Evolutionary conservation across 2,797 vertebrate species (phyloP).

Genomic region (Paratrypauchen microcephalus): DNA sequence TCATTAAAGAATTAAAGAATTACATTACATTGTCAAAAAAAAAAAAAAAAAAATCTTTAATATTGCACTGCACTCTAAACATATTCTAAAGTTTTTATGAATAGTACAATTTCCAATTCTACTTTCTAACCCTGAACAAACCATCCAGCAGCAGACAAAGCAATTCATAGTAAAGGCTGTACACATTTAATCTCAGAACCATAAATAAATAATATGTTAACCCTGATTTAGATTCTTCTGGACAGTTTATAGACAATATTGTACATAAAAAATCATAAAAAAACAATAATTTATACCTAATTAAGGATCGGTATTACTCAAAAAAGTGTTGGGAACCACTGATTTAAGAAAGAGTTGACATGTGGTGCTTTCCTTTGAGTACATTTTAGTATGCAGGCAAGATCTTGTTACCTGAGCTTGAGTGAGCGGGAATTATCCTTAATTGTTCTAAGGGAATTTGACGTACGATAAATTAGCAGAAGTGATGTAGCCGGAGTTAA

Average conservation of each 20-base stretch:
- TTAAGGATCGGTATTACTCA: too few relatives aligned
- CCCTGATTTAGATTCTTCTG: too few relatives aligned
- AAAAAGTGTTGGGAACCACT: too few relatives aligned
- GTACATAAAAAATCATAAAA: too few relatives aligned
- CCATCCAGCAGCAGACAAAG: neutral
- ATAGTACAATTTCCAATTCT: neutral
- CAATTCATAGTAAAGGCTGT: neutral
- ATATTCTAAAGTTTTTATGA: too few relatives aligned
- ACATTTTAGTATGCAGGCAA: conserved; percentile 2
- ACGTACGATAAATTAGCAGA: conserved; percentile 10
- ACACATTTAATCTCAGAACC: too few relatives aligned
- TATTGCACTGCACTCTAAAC: too few relatives aligned
- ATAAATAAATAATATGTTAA: neutral
- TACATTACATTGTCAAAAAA: too few relatives aligned
- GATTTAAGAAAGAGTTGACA: neutral
- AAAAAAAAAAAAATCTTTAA: too few relatives aligned
- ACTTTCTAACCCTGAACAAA: neutral
- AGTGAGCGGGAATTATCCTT: conserved; percentile 2
- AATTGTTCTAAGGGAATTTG: conserved; percentile 2
- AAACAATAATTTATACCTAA: too few relatives aligned
- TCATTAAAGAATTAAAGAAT: too few relatives aligned
- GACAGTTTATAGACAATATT: too few relatives aligned
- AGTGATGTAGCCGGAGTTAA: neutral
- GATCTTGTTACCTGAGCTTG: conserved; percentile 2
- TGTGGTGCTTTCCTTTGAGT: neutral